Base-by-base conservation (phyloP, 2,113 vertebrate species). In the Pimephales promelas region DNA sequence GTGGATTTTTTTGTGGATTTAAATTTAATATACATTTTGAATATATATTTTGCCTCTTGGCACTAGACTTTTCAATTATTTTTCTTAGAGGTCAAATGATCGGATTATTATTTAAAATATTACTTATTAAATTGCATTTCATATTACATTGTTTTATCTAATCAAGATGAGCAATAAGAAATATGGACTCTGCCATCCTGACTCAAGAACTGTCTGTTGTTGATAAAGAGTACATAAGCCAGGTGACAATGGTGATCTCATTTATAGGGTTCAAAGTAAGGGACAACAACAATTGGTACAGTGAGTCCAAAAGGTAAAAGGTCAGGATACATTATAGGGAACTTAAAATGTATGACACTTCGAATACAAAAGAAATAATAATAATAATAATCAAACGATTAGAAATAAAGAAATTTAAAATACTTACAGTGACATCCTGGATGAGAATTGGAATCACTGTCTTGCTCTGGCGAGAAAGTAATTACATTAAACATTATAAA, bases 351-450 rank as follows among this genome's bases (percentile, higher is more conserved):
- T 49, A 8, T 45, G 22, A 20, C 57, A 59, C 6, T 31, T 24
- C 13, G 4, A 57, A 61, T 61, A 76, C 5, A 81, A 10, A 45
- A n/a, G n/a, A n/a, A n/a, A n/a, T n/a, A n/a, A n/a, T n/a, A n/a
- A n/a, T n/a, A n/a, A 13, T 56, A 24, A 14, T 24, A 0, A 82
- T 26, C 24, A 34, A 81, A 10, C 2, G 13, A 57, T 36, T 28
- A 47, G 0, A 81, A 72, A 26, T 10, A 49, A 34, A n/a, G 10
- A 52, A 18, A 47, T 71, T 71, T n/a, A 66, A 76, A 26, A 28
- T 84, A 93, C 95, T 96, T 92, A 98, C 96, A 93, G 85, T 92
- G 83, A 87, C 96, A 97, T 85, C 61, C 85, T 13, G 90, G 84
- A 88, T 88, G 92, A 85, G 88, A 88, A 84, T 66, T 26, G 16